Base-by-base conservation (phyloP, 2,888 invertebrate genomes). In the Synergus japonicus region DNA sequence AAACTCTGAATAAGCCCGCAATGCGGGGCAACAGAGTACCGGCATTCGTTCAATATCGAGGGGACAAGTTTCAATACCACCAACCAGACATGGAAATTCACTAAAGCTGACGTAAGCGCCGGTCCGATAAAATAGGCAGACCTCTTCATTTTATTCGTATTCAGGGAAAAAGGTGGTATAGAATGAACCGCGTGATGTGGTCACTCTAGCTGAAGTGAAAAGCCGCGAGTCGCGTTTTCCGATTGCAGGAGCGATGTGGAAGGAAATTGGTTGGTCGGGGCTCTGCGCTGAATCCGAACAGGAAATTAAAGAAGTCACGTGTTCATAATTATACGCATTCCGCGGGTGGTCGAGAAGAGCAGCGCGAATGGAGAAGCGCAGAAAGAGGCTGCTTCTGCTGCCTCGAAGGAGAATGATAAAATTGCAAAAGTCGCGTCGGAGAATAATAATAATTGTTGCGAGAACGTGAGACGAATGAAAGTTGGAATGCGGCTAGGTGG, bases 281-380 rank as follows among this genome's bases (percentile, higher is more conserved):
- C 73, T 49, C 85, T 85, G 82, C 80, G 83, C 77, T 73, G 82
- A 83, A 85, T 87, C 84, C 84, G 81, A 78, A 76, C 87, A 88
- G 89, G 88, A 90, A 90, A 90, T 90, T 90, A 90, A 90, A 89
- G 87, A 87, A 89, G 90, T 90, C 90, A 90, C 89, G 90, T 90
- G 88, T 86, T 88, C 86, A 87, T 90, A 90, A 90, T 90, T 90
- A 90, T 90, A 89, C 89, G 85, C 86, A 87, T 88, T 89, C 83
- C 86, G 77, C 81, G 85, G 81, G 69, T 78, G 54, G 49, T 37
- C 54, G 54, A 67, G 73, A 54, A 58, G 37, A 22, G 15, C 10
- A 13, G 29, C 10, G 15, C 22, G 46, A 69, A 69, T 49, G 69
- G 9, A 49, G 29, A 49, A 69, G 49, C 37, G 49, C 37, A 41